These are phyloP conservation scores for Sclerodermus sp. DNA, from an alignment of 2,888 invertebrate genomes.

Conservation along the genomic window DNA sequence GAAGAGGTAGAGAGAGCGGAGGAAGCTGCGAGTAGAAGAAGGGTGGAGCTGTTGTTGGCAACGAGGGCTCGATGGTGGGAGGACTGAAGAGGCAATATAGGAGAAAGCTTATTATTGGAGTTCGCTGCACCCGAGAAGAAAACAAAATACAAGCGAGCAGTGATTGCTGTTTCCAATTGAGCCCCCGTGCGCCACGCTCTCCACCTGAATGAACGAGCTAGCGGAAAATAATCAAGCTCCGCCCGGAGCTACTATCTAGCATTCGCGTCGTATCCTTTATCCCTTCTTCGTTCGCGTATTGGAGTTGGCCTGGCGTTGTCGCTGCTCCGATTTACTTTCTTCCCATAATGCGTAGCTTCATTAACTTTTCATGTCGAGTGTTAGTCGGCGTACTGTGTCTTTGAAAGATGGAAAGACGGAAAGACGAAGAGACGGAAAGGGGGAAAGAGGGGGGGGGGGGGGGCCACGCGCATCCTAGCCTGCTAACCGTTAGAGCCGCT, in stretches of 20 bases:
- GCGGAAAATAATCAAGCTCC: constrained; percentile 58
- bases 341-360: background rate
- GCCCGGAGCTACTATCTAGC: constrained; percentile 54
- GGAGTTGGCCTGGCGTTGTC: too few species aligned
- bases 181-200: constrained; percentile 52
- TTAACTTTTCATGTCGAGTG: background rate
- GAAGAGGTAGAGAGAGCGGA: constrained; percentile 26
- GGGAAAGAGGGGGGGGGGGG: too few species aligned
- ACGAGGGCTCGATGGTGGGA: constrained; percentile 25
- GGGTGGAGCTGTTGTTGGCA: constrained; percentile 30
- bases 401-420: too few species aligned
- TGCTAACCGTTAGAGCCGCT: too few species aligned
- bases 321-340: background rate
- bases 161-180: constrained; percentile 59
- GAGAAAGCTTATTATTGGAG: constrained; percentile 59
- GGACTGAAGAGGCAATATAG: constrained; percentile 57
- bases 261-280: constrained; percentile 30
- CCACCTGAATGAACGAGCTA: constrained; percentile 58
- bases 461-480: too few species aligned
- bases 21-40: constrained; percentile 23
- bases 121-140: constrained; percentile 52
- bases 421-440: too few species aligned
- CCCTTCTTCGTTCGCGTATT: constrained; percentile 15
- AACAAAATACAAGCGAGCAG: constrained; percentile 58
- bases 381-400: too few species aligned